Conservation (phyloP, 2,888 invertebrate genomes). For the Merodon equestris region DNA sequence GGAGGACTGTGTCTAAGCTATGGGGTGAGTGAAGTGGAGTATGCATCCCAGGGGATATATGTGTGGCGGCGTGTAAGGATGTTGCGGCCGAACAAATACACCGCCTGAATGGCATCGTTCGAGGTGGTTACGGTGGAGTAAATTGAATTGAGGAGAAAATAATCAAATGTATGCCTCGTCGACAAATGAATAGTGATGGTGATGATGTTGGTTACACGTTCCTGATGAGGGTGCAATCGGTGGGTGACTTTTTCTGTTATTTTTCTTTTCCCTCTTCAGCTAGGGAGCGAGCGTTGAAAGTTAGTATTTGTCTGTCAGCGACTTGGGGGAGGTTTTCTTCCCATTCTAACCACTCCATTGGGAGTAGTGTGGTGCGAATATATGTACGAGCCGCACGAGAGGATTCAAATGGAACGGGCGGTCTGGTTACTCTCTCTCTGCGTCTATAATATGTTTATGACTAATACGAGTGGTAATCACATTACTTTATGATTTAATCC, state of each 20-base stretch:
- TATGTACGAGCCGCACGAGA: too few species aligned
- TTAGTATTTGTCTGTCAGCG: too few species aligned
- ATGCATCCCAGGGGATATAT: slow-evolving; percentile 38
- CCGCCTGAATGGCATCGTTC: slow-evolving; percentile 14
- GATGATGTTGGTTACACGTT: slow-evolving; percentile 58
- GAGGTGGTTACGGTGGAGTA: slow-evolving; percentile 50
- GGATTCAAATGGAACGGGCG: too few species aligned
- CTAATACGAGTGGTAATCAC: too few species aligned
- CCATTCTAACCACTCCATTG: too few species aligned
- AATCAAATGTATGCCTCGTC: slow-evolving; percentile 67
- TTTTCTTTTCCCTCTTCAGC: neutral
- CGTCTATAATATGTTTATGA: too few species aligned
- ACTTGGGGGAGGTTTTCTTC: too few species aligned
- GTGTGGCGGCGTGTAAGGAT: neutral
- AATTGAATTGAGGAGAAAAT: slow-evolving; percentile 64
- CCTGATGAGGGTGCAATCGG: slow-evolving; percentile 56
- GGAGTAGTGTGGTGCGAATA: too few species aligned
- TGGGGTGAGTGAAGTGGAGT: slow-evolving; percentile 5
- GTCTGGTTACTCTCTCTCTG: too few species aligned
- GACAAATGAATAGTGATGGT: slow-evolving; percentile 64
- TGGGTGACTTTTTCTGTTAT: slow-evolving; percentile 11
- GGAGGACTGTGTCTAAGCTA: slow-evolving; percentile 51
- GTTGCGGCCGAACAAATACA: neutral
- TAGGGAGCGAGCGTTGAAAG: too few species aligned
- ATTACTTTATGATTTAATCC: too few species aligned